Percentiles rank a stretch among this genome's conserved stretches.
phyloP scores from a whole-genome alignment of 2,888 invertebrate genomes.

The Watsonalla binaria region DNA sequence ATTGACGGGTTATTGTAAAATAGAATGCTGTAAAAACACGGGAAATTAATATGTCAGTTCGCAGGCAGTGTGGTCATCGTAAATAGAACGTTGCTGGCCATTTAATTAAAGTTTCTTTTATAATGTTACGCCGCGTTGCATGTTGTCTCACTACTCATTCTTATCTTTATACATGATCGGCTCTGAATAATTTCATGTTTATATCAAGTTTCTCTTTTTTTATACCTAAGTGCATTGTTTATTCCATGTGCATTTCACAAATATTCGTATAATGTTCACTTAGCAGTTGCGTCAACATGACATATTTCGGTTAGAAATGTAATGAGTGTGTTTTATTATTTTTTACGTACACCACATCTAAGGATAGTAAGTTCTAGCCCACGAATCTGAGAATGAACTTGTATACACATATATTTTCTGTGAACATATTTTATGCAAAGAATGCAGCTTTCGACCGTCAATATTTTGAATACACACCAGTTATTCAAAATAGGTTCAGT shows the following conservation, averaged over 20 bases:
- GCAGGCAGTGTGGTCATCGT: constrained; percentile 31
- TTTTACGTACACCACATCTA: no score
- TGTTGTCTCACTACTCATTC: constrained; percentile 41
- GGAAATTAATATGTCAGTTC: constrained; percentile 38
- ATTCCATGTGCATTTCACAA: no score
- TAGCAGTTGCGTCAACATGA: no score
- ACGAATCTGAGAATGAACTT: neutral
- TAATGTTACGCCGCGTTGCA: constrained; percentile 30
- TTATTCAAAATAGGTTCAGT: constrained; percentile 59
- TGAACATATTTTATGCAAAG: neutral
- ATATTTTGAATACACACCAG: constrained; percentile 25
- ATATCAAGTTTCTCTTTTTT: neutral
- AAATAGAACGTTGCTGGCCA: constrained; percentile 38
- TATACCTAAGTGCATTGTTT: no score
- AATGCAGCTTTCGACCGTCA: constrained; percentile 11
- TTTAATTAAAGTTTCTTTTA: constrained; percentile 67
- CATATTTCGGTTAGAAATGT: no score
- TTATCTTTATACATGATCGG: constrained; percentile 40
- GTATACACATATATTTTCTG: neutral
- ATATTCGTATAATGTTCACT: no score
- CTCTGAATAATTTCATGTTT: constrained; percentile 19
- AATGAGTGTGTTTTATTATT: no score
- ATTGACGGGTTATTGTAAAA: constrained; percentile 7
- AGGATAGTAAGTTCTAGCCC: no score
- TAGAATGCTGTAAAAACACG: constrained; percentile 19